Evolutionary conservation across 2,888 invertebrate species (phyloP).

Genomic region (Lasioglossum malachurum): DNA sequence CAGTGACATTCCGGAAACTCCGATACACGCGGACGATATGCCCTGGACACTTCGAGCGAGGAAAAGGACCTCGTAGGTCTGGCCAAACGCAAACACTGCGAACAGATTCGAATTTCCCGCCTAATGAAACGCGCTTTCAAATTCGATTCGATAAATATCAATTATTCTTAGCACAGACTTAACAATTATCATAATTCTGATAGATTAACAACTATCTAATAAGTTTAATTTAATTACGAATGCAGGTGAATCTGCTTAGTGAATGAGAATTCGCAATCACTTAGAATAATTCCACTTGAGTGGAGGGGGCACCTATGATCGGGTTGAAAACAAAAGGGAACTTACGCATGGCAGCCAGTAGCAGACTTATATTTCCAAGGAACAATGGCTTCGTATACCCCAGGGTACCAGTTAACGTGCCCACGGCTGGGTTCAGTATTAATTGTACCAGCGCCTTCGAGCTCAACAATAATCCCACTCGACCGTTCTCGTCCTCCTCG

Average conservation of each 20-base stretch:
- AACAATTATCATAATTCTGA: too few species aligned
- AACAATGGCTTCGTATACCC: slow-evolving; percentile 90
- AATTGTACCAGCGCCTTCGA: slow-evolving; percentile 94
- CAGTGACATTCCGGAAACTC: slow-evolving; percentile 93
- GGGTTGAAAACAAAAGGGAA: not conserved
- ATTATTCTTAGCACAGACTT: too few species aligned
- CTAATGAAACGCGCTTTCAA: too few species aligned
- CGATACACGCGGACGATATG: slow-evolving; percentile 92
- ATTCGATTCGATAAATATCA: too few species aligned
- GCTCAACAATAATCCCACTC: slow-evolving; percentile 89
- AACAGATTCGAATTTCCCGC: not conserved
- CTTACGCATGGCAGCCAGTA: slow-evolving; percentile 90
- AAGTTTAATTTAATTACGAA: too few species aligned
- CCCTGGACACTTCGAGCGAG: slow-evolving; percentile 92
- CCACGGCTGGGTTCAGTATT: slow-evolving; percentile 91
- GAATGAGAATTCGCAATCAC: not conserved
- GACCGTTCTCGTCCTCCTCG: slow-evolving; percentile 87
- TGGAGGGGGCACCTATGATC: not conserved
- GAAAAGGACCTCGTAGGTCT: slow-evolving; percentile 89
- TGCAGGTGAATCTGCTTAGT: not conserved
- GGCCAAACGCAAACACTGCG: slow-evolving; percentile 91
- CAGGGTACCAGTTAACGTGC: slow-evolving; percentile 88
- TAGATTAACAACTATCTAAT: too few species aligned
- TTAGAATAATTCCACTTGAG: not conserved
- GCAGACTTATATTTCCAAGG: slow-evolving; percentile 89